These are phyloP conservation scores for Mesorhabditis sp. DNA, from an alignment of 2,888 invertebrate genomes.

Conservation along the genomic window DNA sequence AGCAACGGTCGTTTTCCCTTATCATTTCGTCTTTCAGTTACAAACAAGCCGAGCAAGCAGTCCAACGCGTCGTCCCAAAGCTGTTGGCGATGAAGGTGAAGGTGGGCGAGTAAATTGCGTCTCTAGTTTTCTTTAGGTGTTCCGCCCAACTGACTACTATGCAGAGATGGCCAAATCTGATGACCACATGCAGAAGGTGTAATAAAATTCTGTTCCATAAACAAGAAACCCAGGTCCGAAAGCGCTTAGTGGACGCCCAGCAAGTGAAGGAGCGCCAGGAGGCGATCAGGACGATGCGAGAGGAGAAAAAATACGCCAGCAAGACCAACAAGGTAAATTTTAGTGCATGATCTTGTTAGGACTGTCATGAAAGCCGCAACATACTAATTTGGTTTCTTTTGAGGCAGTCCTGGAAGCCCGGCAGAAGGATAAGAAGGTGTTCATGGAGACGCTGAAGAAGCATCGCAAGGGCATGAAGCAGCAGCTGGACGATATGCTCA, in stretches of 20 bases:
- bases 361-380: neutral
- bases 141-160: constrained; percentile 90
- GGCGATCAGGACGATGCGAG: constrained; percentile 80
- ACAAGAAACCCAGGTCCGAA: constrained; percentile 30
- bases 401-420: constrained; percentile 67
- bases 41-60: constrained; percentile 71
- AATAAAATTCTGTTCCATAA: constrained; percentile 8
- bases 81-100: constrained; percentile 66
- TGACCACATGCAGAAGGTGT: constrained; percentile 87
- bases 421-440: constrained; percentile 83
- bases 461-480: constrained; percentile 64
- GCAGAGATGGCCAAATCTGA: constrained; percentile 98
- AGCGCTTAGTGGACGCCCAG: constrained; percentile 63
- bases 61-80: constrained; percentile 74
- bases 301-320: constrained; percentile 87
- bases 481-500: constrained; percentile 56
- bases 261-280: constrained; percentile 80
- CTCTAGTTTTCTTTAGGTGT: constrained; percentile 63
- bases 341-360: neutral
- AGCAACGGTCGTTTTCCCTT: constrained; percentile 15
- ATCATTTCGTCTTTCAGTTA: constrained; percentile 36
- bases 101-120: constrained; percentile 10
- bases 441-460: constrained; percentile 87
- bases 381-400: constrained; percentile 7
- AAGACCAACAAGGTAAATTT: constrained; percentile 62